phyloP scores from a whole-genome alignment of 1,140 invertebrate species.

The Stegodyphus mimosarum region DNA sequence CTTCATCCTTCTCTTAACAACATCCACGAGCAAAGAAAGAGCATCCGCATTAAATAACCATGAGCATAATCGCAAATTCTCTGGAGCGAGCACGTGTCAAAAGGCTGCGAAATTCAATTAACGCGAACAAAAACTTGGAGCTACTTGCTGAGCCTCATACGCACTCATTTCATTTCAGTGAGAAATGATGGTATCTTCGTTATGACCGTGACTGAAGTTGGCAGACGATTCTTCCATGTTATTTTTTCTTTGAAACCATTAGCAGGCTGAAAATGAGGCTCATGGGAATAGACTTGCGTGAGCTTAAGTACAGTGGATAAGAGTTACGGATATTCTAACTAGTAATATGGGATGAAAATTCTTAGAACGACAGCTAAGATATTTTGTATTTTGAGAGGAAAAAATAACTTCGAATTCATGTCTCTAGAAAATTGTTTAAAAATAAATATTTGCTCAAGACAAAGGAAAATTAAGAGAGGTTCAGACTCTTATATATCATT shows the following conservation, averaged over 20 bases:
- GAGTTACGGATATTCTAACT: not conserved
- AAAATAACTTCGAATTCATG: too few species aligned
- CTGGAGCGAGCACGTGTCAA: not conserved
- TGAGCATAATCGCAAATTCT: not conserved
- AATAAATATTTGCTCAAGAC: too few species aligned
- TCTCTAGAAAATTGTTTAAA: too few species aligned
- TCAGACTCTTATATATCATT: too few species aligned
- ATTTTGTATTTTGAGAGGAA: too few species aligned
- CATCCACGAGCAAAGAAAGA: not conserved
- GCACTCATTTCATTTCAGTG: slow-evolving; percentile 13
- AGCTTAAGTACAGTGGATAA: slow-evolving; percentile 1
- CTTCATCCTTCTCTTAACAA: not conserved
- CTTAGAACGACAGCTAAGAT: slow-evolving; percentile 1
- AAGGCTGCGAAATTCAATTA: slow-evolving; percentile 20
- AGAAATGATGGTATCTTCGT: slow-evolving; percentile 23
- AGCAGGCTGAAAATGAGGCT: slow-evolving; percentile 26
- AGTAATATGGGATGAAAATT: not conserved
- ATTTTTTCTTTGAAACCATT: slow-evolving; percentile 14
- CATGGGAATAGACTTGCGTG: slow-evolving; percentile 18
- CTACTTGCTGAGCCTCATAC: not conserved
- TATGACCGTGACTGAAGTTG: slow-evolving; percentile 13
- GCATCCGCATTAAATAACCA: slow-evolving; percentile 1
- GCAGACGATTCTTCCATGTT: slow-evolving; percentile 26
- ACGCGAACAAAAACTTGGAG: not conserved
- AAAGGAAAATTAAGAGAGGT: too few species aligned